Conservation (phyloP, 64 coral and sea anemone species). For the Actinia equina region DNA sequence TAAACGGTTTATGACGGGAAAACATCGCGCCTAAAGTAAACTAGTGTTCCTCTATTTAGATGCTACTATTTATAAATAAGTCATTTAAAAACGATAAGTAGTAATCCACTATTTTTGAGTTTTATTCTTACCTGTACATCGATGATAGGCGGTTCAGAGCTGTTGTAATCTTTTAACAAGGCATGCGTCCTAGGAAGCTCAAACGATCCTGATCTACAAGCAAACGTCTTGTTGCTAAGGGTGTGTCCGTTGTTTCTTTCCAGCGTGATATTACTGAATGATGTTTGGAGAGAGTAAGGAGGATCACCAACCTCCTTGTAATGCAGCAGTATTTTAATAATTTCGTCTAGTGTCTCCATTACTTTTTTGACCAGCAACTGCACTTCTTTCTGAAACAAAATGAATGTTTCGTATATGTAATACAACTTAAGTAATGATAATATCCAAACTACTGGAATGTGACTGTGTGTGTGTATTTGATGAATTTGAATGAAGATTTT, state of each 20-base stretch:
- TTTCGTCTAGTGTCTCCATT: neutral
- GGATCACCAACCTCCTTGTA: neutral
- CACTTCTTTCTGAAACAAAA: neutral
- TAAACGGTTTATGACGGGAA: no score
- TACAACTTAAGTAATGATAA: no score
- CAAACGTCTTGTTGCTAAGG: neutral
- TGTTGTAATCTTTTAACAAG: constrained; percentile 14
- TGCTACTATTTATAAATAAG: no score
- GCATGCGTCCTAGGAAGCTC: neutral
- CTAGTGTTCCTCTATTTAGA: no score
- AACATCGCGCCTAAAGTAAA: no score
- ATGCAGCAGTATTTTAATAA: neutral
- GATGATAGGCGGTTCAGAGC: neutral
- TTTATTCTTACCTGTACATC: neutral
- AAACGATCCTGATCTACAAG: neutral
- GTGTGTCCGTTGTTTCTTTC: constrained; percentile 10
- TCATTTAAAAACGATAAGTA: no score
- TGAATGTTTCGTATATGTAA: neutral
- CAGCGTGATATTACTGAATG: constrained; percentile 4
- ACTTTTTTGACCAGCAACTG: neutral
- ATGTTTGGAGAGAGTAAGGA: neutral
- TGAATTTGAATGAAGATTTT: no score
- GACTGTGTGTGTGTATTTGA: no score
- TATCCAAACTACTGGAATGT: no score
- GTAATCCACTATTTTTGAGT: neutral